Conservation (phyloP, 2,888 invertebrate genomes). For the Epinotia ramella region DNA sequence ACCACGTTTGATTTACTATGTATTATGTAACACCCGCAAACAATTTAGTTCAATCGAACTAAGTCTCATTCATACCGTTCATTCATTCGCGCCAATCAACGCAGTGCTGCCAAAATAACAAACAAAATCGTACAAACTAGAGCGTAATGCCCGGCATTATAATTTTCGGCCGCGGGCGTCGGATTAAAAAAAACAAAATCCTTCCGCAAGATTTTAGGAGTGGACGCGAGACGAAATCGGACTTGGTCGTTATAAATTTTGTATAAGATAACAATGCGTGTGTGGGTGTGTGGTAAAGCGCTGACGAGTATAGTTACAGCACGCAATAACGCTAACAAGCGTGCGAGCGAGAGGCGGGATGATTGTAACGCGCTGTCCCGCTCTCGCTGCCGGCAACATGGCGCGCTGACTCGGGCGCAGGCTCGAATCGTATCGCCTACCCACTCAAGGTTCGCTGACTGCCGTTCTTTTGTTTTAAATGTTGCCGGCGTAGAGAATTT, state of each 20-base stretch:
- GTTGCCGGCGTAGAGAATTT: conserved; percentile 69
- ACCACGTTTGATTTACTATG: conserved; percentile 35
- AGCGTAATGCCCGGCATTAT: conserved; percentile 65
- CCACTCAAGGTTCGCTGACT: conserved; percentile 88
- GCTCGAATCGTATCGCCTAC: conserved; percentile 87
- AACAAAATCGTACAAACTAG: conserved; percentile 65
- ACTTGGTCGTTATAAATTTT: conserved; percentile 84
- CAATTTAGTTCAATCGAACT: conserved; percentile 50
- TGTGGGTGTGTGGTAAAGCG: conserved; percentile 82
- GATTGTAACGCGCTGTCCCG: conserved; percentile 66
- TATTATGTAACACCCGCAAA: conserved; percentile 49
- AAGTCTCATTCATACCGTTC: conserved; percentile 54
- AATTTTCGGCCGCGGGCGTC: conserved; percentile 68
- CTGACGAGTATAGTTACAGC: conserved; percentile 84
- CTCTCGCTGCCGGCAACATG: conserved; percentile 78
- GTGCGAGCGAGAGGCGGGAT: conserved; percentile 67
- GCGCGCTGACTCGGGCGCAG: conserved; percentile 87
- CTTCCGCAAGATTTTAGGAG: conserved; percentile 83
- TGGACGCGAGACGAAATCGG: conserved; percentile 80
- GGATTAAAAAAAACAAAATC: conserved; percentile 70
- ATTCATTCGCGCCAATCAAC: conserved; percentile 64
- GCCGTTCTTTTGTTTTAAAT: conserved; percentile 86
- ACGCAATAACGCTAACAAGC: conserved; percentile 86
- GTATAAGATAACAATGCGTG: conserved; percentile 83
- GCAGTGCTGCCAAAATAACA: conserved; percentile 72